Base-by-base conservation (phyloP, 2,888 invertebrate species). In the Cheilosia vulpina region DNA sequence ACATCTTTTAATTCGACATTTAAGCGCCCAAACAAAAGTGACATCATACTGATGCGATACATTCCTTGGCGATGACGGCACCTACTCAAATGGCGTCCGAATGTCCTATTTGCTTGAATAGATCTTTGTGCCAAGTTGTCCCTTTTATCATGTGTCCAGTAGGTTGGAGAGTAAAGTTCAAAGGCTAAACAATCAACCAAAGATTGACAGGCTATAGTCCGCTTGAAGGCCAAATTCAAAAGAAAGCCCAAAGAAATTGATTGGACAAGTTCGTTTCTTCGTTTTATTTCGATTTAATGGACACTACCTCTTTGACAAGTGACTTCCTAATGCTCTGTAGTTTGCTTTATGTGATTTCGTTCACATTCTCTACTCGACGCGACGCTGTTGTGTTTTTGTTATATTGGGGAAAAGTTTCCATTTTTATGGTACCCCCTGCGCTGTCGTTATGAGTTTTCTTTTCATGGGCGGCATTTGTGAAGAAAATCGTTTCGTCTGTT, bases 91-190 rank as follows among this genome's bases (percentile, higher is more conserved):
- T 57, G 75, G 77, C 81, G 81, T 77, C 77, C 24, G 34, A 72
- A 60, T 77, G 71, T 77, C 77, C 77, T 72, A 66, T 72, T 77
- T 66, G 57, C 58, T 24, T 71, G 27, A 76, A 81, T 76, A 41
- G 63, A 3, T 71, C 13, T 63, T 43, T 24, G 58, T 81, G 81
- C 81, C 76, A 81, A 76, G 75, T 57, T 55, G 63, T 21, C 60
- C 19, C 19, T 38, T 34, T n/a, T 47, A 2, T 9, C 43, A 2
- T 62, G 2, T 53, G 43, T 50, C n/a, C 27, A 50, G n/a, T n/a
- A n/a, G n/a, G n/a, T n/a, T n/a, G n/a, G 75, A 57, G 31, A 50
- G 27, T 27, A n/a, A 24, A 31, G 52, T 69, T 31, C 9, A 15
- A 17, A 21, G 38, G 13, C 19, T 55, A 41, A 62, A 72, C 24